phyloP scores from a whole-genome alignment of 2,113 vertebrate species.

The Bettongia penicillata region DNA sequence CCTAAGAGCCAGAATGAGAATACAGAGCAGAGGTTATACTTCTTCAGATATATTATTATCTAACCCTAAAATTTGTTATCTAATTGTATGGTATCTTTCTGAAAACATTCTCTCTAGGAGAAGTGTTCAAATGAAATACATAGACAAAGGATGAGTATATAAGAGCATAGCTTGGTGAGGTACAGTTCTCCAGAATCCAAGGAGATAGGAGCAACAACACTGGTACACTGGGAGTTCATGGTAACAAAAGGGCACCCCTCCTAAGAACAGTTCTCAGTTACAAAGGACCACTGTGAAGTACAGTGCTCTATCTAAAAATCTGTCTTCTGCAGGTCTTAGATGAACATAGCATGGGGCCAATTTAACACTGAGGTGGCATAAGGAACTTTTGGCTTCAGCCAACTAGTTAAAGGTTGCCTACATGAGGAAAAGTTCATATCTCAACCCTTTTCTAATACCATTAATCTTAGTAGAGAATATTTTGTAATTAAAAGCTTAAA shows the following conservation, averaged over 20 bases:
- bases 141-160: conserved; percentile 24
- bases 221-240: conserved; percentile 21
- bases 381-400: conserved; percentile 20
- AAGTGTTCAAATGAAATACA: conserved; percentile 49
- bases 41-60: neutral
- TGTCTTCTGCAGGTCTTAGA: neutral
- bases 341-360: neutral
- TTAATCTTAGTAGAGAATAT: conserved; percentile 47
- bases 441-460: conserved; percentile 12
- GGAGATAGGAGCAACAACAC: conserved; percentile 10
- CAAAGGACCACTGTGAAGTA: neutral
- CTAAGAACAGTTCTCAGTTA: neutral
- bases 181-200: conserved; percentile 39
- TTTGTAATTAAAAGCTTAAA: conserved; percentile 32
- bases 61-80: conserved; percentile 5
- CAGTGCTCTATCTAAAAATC: neutral
- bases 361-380: conserved; percentile 7
- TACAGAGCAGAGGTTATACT: neutral
- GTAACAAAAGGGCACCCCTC: too few species aligned
- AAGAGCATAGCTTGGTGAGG: neutral
- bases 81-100: conserved; percentile 26
- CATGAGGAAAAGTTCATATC: conserved; percentile 26
- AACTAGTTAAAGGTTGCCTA: conserved; percentile 10
- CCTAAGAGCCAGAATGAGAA: too few species aligned
- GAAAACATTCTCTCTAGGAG: conserved; percentile 35